phyloP scores from a whole-genome alignment of 2,113 vertebrate genomes.

The Lagopus muta region DNA sequence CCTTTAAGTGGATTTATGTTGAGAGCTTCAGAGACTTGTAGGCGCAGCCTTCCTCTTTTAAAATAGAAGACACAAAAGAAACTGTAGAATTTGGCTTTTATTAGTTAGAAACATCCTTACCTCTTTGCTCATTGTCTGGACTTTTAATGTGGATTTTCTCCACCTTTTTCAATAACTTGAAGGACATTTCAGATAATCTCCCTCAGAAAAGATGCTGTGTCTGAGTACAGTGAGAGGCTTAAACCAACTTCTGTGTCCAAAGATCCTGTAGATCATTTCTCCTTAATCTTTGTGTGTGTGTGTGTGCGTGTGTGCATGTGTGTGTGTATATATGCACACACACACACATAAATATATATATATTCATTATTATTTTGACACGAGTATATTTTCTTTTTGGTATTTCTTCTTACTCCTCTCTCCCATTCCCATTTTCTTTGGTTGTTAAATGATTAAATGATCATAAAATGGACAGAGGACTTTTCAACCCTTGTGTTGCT shows the following conservation, averaged over 20 bases:
- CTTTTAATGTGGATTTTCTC: neutral
- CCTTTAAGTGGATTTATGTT: neutral
- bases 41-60: neutral
- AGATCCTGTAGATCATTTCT: neutral
- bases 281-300: neutral
- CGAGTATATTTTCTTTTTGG: neutral
- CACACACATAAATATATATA: too few relatives aligned
- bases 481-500: constrained; percentile 39
- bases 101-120: neutral
- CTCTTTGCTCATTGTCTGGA: neutral
- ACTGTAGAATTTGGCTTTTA: neutral
- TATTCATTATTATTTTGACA: neutral
- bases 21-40: neutral
- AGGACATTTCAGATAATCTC: neutral
- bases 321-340: too few relatives aligned
- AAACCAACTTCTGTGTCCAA: neutral
- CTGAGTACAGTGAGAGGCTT: neutral
- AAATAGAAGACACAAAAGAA: neutral
- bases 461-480: constrained; percentile 10
- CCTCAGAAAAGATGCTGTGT: neutral
- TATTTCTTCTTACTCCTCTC: neutral
- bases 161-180: neutral
- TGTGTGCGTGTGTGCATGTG: neutral
- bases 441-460: constrained; percentile 52
- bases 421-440: neutral